These are phyloP conservation scores for Timema podura DNA, from an alignment of 2,888 invertebrate genomes.

Conservation along the genomic window DNA sequence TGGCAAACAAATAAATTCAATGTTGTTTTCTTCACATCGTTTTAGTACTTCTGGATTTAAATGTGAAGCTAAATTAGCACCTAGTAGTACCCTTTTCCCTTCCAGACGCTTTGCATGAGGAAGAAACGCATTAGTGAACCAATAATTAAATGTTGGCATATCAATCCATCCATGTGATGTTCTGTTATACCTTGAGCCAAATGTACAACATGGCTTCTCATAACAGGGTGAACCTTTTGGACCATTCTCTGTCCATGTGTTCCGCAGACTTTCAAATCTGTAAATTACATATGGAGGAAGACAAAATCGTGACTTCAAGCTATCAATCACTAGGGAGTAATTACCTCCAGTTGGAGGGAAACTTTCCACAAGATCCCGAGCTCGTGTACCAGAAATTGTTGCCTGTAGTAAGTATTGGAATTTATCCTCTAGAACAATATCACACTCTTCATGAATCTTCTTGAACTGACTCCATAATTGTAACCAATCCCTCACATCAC, in stretches of 20 bases:
- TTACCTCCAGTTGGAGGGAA: too few relatives aligned
- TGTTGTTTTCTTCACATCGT: constrained; percentile 37
- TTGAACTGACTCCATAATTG: too few relatives aligned
- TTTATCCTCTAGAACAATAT: too few relatives aligned
- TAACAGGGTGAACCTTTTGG: constrained; percentile 32
- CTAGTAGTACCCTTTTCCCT: constrained; percentile 37
- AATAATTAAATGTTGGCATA: constrained; percentile 36
- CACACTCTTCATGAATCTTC: too few relatives aligned
- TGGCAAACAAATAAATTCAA: constrained; percentile 35
- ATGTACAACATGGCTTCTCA: too few relatives aligned
- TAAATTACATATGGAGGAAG: constrained; percentile 35
- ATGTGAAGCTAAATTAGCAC: constrained; percentile 39
- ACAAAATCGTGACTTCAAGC: too few relatives aligned
- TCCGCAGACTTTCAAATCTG: constrained; percentile 34
- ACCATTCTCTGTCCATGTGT: constrained; percentile 27
- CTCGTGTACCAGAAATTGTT: too few relatives aligned
- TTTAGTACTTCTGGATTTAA: constrained; percentile 33
- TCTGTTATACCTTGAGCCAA: constrained; percentile 33
- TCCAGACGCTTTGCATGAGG: constrained; percentile 30
- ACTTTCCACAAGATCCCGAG: too few relatives aligned
- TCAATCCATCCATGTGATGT: constrained; percentile 40
- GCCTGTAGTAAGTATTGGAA: too few relatives aligned
- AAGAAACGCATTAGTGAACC: constrained; percentile 36
- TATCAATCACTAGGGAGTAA: too few relatives aligned
- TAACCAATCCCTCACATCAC: too few relatives aligned